Percentiles rank a stretch among this genome's conserved stretches.
phyloP scores from a whole-genome alignment of 1,140 invertebrate species.

The Uloborus diversus region DNA sequence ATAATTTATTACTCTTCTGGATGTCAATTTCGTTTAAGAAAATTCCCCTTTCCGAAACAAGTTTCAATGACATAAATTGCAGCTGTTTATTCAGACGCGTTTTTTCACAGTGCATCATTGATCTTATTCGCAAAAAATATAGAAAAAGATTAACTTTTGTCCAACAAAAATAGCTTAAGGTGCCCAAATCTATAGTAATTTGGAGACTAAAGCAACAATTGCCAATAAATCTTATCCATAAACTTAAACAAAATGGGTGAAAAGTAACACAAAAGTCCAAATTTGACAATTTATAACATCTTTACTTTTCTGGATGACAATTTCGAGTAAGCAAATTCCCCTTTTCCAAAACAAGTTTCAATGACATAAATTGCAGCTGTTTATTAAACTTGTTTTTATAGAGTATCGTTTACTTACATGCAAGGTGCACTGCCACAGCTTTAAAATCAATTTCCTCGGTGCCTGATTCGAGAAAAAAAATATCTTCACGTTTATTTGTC shows the following conservation, averaged over 20 bases:
- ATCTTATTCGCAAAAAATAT: too few relatives aligned
- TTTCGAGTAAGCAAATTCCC: slow-evolving; percentile 14
- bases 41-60: slow-evolving; percentile 25
- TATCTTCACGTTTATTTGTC: neutral
- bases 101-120: too few relatives aligned
- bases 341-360: slow-evolving; percentile 31
- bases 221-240: neutral
- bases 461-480: neutral
- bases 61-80: slow-evolving; percentile 37
- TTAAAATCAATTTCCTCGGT: slow-evolving; percentile 13
- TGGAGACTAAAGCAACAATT: too few relatives aligned
- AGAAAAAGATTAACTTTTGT: too few relatives aligned
- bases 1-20: slow-evolving; percentile 24
- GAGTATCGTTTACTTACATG: slow-evolving; percentile 8
- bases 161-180: too few relatives aligned
- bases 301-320: slow-evolving; percentile 3
- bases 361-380: slow-evolving; percentile 42
- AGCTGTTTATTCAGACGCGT: too few relatives aligned
- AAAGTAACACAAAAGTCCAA: neutral
- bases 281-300: slow-evolving; percentile 12
- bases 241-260: neutral
- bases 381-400: slow-evolving; percentile 27
- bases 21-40: neutral
- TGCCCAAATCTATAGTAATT: too few relatives aligned
- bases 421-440: slow-evolving; percentile 5